These are phyloP conservation scores for Cettia cetti DNA, from an alignment of 2,113 vertebrate species.

Conservation along the genomic window DNA sequence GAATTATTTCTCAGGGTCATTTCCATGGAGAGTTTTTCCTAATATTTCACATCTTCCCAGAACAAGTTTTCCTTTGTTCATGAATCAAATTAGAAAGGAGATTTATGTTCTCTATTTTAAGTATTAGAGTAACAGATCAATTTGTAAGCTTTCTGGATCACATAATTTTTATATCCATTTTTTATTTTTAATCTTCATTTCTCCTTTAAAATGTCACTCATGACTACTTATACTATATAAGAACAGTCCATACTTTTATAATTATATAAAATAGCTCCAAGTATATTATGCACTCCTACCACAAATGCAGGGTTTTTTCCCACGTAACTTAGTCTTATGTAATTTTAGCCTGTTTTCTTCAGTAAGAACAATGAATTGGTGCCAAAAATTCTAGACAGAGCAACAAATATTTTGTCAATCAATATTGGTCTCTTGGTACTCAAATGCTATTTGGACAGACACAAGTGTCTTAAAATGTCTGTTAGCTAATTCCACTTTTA, in stretches of 20 bases:
- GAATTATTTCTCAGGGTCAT: not conserved
- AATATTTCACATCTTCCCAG: not conserved
- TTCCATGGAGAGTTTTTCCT: not conserved
- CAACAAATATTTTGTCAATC: constrained; percentile 44
- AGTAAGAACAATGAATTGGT: not conserved
- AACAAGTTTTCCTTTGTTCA: not conserved
- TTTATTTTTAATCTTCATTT: constrained; percentile 27
- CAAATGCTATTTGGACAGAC: not conserved
- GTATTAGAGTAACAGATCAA: constrained; percentile 11
- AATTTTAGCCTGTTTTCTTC: not conserved
- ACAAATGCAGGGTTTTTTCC: constrained; percentile 23
- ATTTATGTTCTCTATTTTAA: constrained; percentile 21
- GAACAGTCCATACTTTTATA: constrained; percentile 46
- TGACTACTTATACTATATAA: constrained; percentile 19
- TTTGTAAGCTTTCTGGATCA: constrained; percentile 38
- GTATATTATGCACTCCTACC: not conserved
- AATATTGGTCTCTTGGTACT: not conserved
- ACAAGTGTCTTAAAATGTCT: not conserved
- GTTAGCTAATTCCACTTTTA: not conserved
- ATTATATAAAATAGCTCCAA: constrained; percentile 22
- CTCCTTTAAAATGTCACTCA: constrained; percentile 42
- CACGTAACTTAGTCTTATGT: constrained; percentile 5
- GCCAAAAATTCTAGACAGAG: not conserved
- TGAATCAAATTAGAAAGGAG: not conserved
- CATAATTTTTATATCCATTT: not conserved